Base-by-base conservation (phyloP, 2,113 vertebrate species). In the Lepisosteus oculatus region DNA sequence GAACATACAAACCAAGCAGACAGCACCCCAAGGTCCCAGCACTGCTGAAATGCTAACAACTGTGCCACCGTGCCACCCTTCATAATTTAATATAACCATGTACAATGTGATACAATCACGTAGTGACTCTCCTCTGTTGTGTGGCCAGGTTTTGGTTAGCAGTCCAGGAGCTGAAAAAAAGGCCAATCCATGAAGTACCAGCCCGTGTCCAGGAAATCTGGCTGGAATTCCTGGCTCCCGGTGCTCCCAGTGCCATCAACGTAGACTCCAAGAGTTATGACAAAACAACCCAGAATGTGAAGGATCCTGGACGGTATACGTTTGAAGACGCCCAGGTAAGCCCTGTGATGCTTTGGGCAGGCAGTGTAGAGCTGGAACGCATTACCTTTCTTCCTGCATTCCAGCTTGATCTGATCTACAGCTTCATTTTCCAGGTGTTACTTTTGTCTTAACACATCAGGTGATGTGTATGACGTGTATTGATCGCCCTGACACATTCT, bases 221-320 rank as follows among this genome's bases (percentile, higher is more conserved):
- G 97, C 94, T 94, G 82, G 97, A 99, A 79, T 99, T 99, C 80
- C 86, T 99, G 86, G 96, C 97, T 74, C 90, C 95, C 0, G 97
- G 97, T 72, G 97, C 97, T 5, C 95, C 95, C 72, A 99, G 97
- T 68, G 95, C 97, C 86, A 99, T 99, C 85, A 99, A 99, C 59
- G 86, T 99, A 73, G 97, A 99, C 83, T 99, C 97, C 17, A 98
- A 98, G 88, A 99, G 96, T 84, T 99, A 99, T 1, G 95, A 87
- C 88, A 98, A 98, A 92, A 98, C 97, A 74, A 98, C 95, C 5
- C 95, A 98, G 84, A 98, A 96, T 65, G 93, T 99, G 78, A 97
- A 97, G 90, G 96, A 97, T 71, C 95, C 97, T 0, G 96, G 96
- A 62, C 91, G 95, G 77, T 96, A 99, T 41, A 95, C 95, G 0